Conservation (phyloP, 2,888 invertebrate genomes). For the Cylindroiulus punctatus region DNA sequence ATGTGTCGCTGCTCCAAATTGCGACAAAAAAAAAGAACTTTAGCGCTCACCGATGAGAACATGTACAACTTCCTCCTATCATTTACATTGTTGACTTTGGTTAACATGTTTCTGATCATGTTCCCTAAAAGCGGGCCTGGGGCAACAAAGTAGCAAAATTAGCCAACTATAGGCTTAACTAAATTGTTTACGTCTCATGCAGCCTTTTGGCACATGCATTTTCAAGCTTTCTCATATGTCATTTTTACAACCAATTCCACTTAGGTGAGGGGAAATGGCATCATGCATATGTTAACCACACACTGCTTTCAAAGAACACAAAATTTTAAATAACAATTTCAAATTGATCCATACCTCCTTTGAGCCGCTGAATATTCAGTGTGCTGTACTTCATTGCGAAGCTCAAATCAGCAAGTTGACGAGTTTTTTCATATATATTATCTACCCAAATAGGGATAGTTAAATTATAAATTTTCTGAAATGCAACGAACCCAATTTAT, state of each 20-base stretch:
- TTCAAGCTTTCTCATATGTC: not conserved
- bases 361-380: not conserved
- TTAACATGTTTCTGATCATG: conserved; percentile 42
- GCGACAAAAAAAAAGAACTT: not conserved
- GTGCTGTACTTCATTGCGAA: conserved; percentile 30
- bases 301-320: not conserved
- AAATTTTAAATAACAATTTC: too few species aligned
- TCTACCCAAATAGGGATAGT: conserved; percentile 41
- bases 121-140: conserved; percentile 49
- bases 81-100: not conserved
- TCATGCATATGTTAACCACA: not conserved
- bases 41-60: conserved; percentile 36
- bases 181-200: too few species aligned
- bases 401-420: not conserved
- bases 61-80: conserved; percentile 4
- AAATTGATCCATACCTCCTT: conserved; percentile 33
- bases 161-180: too few species aligned
- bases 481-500: too few species aligned
- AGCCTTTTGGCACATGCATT: too few species aligned
- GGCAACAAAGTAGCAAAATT: not conserved
- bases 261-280: not conserved
- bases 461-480: conserved; percentile 31
- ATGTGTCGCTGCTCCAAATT: not conserved
- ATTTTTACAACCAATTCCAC: not conserved
- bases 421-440: not conserved